Percentiles rank a stretch among this genome's conserved stretches.
Evolutionary conservation across 2,888 invertebrate species (phyloP).

Genomic region (Antitype chi): DNA sequence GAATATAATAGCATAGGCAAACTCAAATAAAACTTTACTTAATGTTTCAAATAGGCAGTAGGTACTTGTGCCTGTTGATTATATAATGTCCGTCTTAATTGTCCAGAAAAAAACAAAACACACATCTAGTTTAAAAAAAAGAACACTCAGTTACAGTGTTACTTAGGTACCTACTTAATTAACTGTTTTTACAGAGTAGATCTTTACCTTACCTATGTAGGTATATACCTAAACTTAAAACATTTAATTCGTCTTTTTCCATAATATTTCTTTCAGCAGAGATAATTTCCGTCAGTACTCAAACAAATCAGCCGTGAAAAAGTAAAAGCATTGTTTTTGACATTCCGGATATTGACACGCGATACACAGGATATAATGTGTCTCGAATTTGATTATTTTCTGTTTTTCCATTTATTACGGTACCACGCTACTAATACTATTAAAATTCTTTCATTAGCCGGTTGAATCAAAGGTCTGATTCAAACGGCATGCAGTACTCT

Average conservation of each 20-base stretch:
- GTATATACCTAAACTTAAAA: neutral
- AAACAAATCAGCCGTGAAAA: conserved; percentile 1
- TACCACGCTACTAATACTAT: neutral
- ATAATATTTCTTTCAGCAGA: neutral
- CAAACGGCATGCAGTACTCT: no score
- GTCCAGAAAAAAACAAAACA: no score
- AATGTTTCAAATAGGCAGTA: neutral
- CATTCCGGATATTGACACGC: conserved; percentile 49
- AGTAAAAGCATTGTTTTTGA: conserved; percentile 31
- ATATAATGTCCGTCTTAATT: no score
- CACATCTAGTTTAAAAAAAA: no score
- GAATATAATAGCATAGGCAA: no score
- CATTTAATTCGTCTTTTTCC: neutral
- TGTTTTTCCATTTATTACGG: neutral
- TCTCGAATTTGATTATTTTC: neutral
- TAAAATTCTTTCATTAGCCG: no score
- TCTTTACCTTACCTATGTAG: neutral
- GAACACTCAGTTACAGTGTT: no score
- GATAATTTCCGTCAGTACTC: conserved; percentile 35
- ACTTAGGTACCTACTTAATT: neutral
- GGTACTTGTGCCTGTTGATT: neutral
- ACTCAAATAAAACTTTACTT: neutral
- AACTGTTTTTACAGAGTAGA: neutral
- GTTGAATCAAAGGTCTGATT: no score
- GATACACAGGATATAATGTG: conserved; percentile 5